Base-by-base conservation (phyloP, 1,140 invertebrate species). In the Drosophila neocordata region DNA sequence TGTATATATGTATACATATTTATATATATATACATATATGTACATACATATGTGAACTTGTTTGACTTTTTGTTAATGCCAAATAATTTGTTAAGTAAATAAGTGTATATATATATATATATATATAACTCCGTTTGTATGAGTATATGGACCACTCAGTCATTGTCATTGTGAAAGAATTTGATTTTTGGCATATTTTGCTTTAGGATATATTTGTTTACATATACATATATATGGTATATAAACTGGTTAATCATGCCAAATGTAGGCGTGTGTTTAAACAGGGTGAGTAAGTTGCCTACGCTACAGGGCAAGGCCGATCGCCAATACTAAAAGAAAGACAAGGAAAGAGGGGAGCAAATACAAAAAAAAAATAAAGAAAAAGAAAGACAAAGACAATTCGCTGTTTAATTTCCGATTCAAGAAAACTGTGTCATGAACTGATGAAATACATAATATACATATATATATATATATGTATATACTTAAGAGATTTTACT, bases 81-180 rank as follows among this genome's bases (percentile, higher is more conserved):
- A 56, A 56, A 56, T 56, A 56, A 56, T 56, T 56, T 27, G 24
- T 56, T 56, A 56, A 56, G 11, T 56, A 56, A 56, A 56, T 34
- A 34, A 34, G 27, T 20, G 11, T 27, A 56, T 53, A 57, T 3
- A 57, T 57, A 18, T 13, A n/a, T 24, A 60, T 12, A 18, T 35
- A 35, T 12, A 35, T 12, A 37, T 0, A 20, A n/a, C 1, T 57
- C 31, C 4, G 18, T 13, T 1, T 15, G 7, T 48, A 3, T 48
- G 15, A 56, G 53, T 56, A 56, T 56, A 18, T 56, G 53, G 53
- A 34, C 53, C 53, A 56, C 24, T 56, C 82, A 80, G 80, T 89
- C 81, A 79, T 76, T 83, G 71, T 83, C 85, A 89, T 89, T 87
- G 78, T 61, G 65, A 67, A 89, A 87, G 76, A 87, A 81, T 85